These are phyloP conservation scores for Drosophila hamatofila DNA, from an alignment of 2,888 invertebrate genomes.

Conservation along the genomic window DNA sequence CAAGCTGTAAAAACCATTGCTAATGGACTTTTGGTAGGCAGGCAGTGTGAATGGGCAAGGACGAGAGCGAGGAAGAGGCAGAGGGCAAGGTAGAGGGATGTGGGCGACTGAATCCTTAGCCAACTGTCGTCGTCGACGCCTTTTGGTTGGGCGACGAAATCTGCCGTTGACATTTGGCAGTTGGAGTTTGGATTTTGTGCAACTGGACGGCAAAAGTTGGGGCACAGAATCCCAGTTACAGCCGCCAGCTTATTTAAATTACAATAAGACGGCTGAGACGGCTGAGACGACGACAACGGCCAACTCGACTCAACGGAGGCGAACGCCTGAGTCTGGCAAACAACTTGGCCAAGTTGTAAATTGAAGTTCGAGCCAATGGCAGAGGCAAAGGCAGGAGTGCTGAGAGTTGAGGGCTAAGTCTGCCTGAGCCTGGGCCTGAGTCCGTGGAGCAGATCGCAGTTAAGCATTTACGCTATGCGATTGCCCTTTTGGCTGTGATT, in stretches of 20 bases:
- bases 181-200: constrained; percentile 63
- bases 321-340: constrained; percentile 51
- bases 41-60: neutral
- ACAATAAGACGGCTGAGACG: constrained; percentile 67
- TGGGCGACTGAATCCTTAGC: constrained; percentile 38
- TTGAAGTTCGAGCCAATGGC: constrained; percentile 68
- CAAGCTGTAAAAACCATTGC: constrained; percentile 79
- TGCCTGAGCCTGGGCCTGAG: neutral
- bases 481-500: constrained; percentile 37
- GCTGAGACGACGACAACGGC: constrained; percentile 22
- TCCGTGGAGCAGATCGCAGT: constrained; percentile 35
- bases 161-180: constrained; percentile 79
- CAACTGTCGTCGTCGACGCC: constrained; percentile 70
- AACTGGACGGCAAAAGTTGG: constrained; percentile 60
- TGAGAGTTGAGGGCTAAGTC: neutral
- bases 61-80: neutral
- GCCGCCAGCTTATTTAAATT: constrained; percentile 74
- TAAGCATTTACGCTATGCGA: constrained; percentile 48
- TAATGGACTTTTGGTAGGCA: constrained; percentile 77
- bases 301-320: constrained; percentile 38
- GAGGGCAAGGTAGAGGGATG: neutral
- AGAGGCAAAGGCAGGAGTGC: neutral
- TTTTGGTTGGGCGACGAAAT: constrained; percentile 68
- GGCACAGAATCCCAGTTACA: constrained; percentile 44
- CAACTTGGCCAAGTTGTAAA: constrained; percentile 80